Percentiles rank a stretch among this genome's conserved stretches.
These are phyloP conservation scores for Cassiopea andromeda DNA, from an alignment of 30 jellyfish, hydroid and myxozoan species.

Conservation along the genomic window DNA sequence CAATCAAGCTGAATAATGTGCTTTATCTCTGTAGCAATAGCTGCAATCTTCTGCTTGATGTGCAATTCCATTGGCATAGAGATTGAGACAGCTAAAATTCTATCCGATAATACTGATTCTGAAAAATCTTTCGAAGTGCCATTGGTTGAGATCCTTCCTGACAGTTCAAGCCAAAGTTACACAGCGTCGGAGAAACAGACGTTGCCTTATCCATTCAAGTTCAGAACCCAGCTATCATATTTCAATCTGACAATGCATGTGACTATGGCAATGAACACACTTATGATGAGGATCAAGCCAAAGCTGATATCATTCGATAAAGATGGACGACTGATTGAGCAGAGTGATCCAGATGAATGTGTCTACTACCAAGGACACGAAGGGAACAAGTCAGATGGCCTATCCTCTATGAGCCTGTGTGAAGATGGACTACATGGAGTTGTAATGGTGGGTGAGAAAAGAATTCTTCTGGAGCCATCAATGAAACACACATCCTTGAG, in stretches of 20 bases:
- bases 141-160: neutral
- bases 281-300: constrained; percentile 20
- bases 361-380: constrained; percentile 52
- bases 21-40: neutral
- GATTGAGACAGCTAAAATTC: neutral
- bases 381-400: neutral
- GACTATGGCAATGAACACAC: constrained; percentile 25
- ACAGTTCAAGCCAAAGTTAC: neutral
- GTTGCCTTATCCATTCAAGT: neutral
- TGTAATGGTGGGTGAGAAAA: constrained; percentile 1
- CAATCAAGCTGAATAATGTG: neutral
- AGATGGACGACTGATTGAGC: constrained; percentile 29
- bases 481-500: neutral
- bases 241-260: constrained; percentile 6
- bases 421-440: constrained; percentile 54
- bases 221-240: constrained; percentile 11
- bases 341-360: constrained; percentile 45
- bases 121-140: neutral
- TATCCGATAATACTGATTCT: neutral
- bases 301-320: constrained; percentile 35
- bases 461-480: constrained; percentile 30
- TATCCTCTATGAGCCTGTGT: constrained; percentile 53
- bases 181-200: neutral
- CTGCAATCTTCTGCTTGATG: neutral
- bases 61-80: neutral